Evolutionary conservation across 2,888 invertebrate species (phyloP).

Genomic region (Zeuzera pyrina): DNA sequence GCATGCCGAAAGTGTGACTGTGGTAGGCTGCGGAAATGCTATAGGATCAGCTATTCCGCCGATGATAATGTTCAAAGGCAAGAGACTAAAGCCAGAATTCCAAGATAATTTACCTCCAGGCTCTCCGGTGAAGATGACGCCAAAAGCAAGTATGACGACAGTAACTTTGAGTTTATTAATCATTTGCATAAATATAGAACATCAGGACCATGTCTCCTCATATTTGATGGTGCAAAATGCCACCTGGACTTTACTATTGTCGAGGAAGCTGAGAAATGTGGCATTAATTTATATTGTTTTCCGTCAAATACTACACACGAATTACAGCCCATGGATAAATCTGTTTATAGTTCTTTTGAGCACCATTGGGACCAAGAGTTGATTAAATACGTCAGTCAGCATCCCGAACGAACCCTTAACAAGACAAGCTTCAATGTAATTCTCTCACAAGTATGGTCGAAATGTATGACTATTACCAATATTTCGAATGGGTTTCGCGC

Average conservation of each 20-base stretch:
- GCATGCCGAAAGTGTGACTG: slow-evolving; percentile 10
- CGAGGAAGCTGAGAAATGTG: slow-evolving; percentile 14
- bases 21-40: slow-evolving; percentile 12
- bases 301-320: no score
- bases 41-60: slow-evolving; percentile 10
- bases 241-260: slow-evolving; percentile 15
- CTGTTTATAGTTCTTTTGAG: slow-evolving; percentile 16
- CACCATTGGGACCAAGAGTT: slow-evolving; percentile 15
- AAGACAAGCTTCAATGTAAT: slow-evolving; percentile 15
- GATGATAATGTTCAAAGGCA: slow-evolving; percentile 15
- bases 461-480: slow-evolving; percentile 14
- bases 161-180: slow-evolving; percentile 15
- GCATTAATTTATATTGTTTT: slow-evolving; percentile 16
- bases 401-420: slow-evolving; percentile 12
- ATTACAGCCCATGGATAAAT: slow-evolving; percentile 18
- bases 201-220: slow-evolving; percentile 13
- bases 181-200: slow-evolving; percentile 15
- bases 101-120: slow-evolving; percentile 13
- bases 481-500: slow-evolving; percentile 15
- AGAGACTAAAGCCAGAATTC: slow-evolving; percentile 13
- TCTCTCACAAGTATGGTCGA: slow-evolving; percentile 14
- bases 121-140: slow-evolving; percentile 11
- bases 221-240: slow-evolving; percentile 15
- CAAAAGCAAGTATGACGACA: slow-evolving; percentile 15
- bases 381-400: slow-evolving; percentile 10